phyloP scores from a whole-genome alignment of 2,888 invertebrate species.

The Teleiodes luculella region DNA sequence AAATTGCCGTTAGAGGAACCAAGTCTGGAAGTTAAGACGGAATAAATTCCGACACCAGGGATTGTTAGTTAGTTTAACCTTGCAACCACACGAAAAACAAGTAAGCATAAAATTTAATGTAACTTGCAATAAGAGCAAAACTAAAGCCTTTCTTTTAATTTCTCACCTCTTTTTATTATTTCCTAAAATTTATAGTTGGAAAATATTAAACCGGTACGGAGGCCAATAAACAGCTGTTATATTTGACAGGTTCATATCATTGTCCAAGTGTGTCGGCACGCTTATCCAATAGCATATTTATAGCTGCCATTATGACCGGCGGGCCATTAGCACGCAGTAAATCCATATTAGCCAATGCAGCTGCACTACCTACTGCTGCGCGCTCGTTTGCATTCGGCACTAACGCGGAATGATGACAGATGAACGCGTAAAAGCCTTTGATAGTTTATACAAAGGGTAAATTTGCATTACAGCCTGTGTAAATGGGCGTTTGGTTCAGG shows the following conservation, averaged over 20 bases:
- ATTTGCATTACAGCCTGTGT: neutral
- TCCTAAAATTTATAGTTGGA: no score
- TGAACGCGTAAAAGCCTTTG: conserved; percentile 8
- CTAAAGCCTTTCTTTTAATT: no score
- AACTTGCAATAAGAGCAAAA: no score
- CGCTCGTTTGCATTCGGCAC: conserved; percentile 3
- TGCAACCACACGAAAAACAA: no score
- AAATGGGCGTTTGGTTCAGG: neutral
- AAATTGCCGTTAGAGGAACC: no score
- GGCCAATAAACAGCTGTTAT: neutral
- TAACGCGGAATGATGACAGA: conserved; percentile 7
- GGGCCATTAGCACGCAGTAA: conserved; percentile 32
- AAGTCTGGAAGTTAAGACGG: no score
- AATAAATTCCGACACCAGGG: no score
- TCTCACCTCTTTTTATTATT: no score
- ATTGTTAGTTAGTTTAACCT: no score
- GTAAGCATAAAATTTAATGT: no score
- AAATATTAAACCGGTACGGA: no score
- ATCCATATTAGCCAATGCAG: conserved; percentile 34
- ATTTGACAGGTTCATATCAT: neutral
- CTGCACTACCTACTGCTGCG: neutral
- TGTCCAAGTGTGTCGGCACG: neutral
- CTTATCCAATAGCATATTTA: conserved; percentile 8
- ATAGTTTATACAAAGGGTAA: conserved; percentile 3
- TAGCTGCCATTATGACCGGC: conserved; percentile 2